Conservation (phyloP, 2,888 invertebrate species). For the Antheraea yamamai region DNA sequence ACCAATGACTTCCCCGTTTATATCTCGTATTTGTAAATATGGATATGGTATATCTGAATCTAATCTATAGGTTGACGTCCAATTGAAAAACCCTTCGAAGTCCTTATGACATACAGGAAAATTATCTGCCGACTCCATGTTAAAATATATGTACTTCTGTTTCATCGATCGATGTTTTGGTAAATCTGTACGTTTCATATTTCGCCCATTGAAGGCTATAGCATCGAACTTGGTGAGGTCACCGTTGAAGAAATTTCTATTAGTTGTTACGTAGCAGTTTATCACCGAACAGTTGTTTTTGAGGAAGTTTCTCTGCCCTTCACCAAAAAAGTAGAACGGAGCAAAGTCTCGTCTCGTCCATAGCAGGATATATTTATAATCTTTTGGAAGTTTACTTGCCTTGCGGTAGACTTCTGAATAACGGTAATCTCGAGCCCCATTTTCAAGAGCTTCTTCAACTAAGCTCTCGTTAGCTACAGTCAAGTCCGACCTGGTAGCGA, state of each 20-base stretch:
- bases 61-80: conserved; percentile 70
- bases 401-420: conserved; percentile 62
- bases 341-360: conserved; percentile 58
- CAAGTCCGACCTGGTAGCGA: conserved; percentile 35
- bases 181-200: conserved; percentile 39
- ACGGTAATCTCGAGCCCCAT: conserved; percentile 56
- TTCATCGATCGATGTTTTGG: conserved; percentile 50
- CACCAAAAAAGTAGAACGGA: conserved; percentile 55
- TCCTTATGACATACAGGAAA: conserved; percentile 54
- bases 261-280: conserved; percentile 63
- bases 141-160: conserved; percentile 69
- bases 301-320: conserved; percentile 60
- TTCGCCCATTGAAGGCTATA: conserved; percentile 66
- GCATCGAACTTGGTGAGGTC: conserved; percentile 60
- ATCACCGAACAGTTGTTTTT: conserved; percentile 59
- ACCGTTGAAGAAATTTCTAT: conserved; percentile 50
- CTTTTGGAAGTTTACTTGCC: conserved; percentile 45
- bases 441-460: conserved; percentile 56
- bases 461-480: conserved; percentile 38
- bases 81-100: conserved; percentile 70
- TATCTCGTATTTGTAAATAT: conserved; percentile 59
- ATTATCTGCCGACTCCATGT: conserved; percentile 68
- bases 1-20: conserved; percentile 52
- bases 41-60: conserved; percentile 66
- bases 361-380: conserved; percentile 62